Base-by-base conservation (phyloP, 2,888 invertebrate genomes). In the Metellina segmentata region DNA sequence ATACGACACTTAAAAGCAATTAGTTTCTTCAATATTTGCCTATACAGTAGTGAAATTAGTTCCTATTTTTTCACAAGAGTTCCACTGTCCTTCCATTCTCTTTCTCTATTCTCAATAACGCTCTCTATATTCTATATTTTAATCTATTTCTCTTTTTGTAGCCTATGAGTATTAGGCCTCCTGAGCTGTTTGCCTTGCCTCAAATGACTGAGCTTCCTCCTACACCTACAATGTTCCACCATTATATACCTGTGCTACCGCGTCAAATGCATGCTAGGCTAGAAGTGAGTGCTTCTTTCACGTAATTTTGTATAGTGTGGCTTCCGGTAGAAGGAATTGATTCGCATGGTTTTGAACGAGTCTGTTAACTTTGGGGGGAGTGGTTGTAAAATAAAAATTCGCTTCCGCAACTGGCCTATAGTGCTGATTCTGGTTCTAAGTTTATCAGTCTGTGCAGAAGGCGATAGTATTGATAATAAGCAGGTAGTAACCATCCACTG, bases 191-290 rank as follows among this genome's bases (percentile, higher is more conserved):
- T 79, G 75, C 93, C 93, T 93, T 93, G 74, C 93, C 90, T 79
- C 89, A 89, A 77, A 90, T 94, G 92, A 93, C 94, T 88, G 94
- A 94, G 75, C 92, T 94, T 93, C 94, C 94, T 71, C 93, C 94
- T 82, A 91, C 92, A 53, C 93, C 93, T 85, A 94, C 94, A 7
- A 93, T 94, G 49, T 93, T 94, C 89, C 79, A 85, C 74, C 94
- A 94, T 69, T 93, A 94, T 49, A 94, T 94, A 93, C 93, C 94
- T 71, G 93, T 93, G 89, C 91, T 94, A 83, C 94, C 94, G 75
- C 93, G 94, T 81, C 94, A 94, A 90, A 94, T 94, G 93, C 94
- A 94, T 89, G 93, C 92, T 74, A 88, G 93, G 72, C 69, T 93
- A 81, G 93, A 93, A 82, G 93, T 93, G 87, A 90, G 92, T 81